phyloP scores from a whole-genome alignment of 2,113 vertebrate genomes.

The Gambusia affinis region DNA sequence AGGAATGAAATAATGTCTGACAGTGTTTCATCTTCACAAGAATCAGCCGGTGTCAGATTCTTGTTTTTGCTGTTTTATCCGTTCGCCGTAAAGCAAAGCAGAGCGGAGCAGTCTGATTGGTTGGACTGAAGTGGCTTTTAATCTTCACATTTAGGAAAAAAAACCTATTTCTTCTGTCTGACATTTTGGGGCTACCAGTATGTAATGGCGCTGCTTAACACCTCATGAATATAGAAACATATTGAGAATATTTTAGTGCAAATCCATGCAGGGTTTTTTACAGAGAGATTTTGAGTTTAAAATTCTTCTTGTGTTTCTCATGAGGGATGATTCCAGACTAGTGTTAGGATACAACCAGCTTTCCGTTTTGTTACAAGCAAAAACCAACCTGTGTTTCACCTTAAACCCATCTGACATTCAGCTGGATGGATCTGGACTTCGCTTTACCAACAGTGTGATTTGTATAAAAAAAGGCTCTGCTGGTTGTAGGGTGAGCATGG shows the following conservation, averaged over 20 bases:
- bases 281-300: not conserved
- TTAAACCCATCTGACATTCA: conserved; percentile 12
- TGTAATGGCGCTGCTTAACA: conserved; percentile 23
- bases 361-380: conserved; percentile 24
- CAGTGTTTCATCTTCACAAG: conserved; percentile 26
- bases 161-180: conserved; percentile 33
- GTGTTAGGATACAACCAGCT: conserved; percentile 5
- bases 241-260: conserved; percentile 13
- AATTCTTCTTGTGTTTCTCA: conserved; percentile 29
- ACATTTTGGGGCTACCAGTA: conserved; percentile 35
- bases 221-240: conserved; percentile 43
- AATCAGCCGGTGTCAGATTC: conserved; percentile 25
- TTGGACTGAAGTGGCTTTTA: conserved; percentile 40
- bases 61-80: conserved; percentile 41
- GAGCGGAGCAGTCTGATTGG: conserved; percentile 19
- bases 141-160: conserved; percentile 34
- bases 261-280: not conserved
- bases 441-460: conserved; percentile 10
- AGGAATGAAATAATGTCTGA: conserved; percentile 33
- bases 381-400: conserved; percentile 22
- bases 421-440: conserved; percentile 21
- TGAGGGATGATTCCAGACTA: conserved; percentile 27
- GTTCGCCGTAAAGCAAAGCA: conserved; percentile 14
- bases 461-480: not conserved
- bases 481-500: conserved; percentile 22